Base-by-base conservation (phyloP, 1,140 invertebrate species). In the Eupeodes corollae region DNA sequence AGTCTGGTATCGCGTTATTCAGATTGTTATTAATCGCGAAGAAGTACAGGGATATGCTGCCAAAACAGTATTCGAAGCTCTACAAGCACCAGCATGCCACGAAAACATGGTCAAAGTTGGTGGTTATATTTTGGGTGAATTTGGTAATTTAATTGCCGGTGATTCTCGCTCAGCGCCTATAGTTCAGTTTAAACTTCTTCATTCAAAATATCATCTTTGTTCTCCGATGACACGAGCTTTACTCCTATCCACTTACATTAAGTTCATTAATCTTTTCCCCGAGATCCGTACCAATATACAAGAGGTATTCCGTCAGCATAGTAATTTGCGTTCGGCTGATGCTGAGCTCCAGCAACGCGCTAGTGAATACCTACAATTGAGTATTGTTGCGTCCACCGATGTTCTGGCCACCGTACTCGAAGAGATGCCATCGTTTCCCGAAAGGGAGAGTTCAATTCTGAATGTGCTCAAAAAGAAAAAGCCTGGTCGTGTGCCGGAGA, bases 21-120 rank as follows among this genome's bases (percentile, higher is more conserved):
- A 99, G 73, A 99, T 99, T 59, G 96, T 99, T 13, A 98, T 99
- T 38, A 99, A 99, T 68, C 79, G 96, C 58, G 95, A 99, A 68
- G 97, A 99, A 73, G 95, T 99, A 1, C 91, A 95, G 72, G 96
- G 94, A 15, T 99, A 99, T 74, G 95, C 97, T 40, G 95, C 97
- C 8, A 99, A 99, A 76, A 99, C 96, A 32, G 95, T 98, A 6
- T 99, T 99, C 76, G 96, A 99, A 81, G 90, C 95, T 51, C 71
- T 99, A 41, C 93, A 98, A 78, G 93, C 94, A 38, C 92, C 93
- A 21, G 94, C 96, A 42, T 99, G 96, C 68, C 97, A 99, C 72
- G 97, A 99, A 75, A 99, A 99, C 70, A 99, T 99, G 96, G 96
- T 99, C 0, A 99, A 99, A 82, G 97, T 99, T 39, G 96, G 96